These are phyloP conservation scores for Troides oblongomaculatus DNA, from an alignment of 2,888 invertebrate genomes.

Conservation along the genomic window DNA sequence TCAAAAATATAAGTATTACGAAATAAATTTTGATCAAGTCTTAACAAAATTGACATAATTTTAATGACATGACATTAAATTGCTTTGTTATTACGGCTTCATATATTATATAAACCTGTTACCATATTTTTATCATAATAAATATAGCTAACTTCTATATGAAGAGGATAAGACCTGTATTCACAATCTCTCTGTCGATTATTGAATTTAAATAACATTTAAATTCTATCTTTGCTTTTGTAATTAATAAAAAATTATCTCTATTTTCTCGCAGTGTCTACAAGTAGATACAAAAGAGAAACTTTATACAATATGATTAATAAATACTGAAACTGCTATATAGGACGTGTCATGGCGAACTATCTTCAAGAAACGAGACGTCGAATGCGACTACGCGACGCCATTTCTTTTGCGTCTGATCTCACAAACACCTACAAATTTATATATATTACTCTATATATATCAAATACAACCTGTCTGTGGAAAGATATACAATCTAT, in stretches of 20 bases:
- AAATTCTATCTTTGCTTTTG: no score
- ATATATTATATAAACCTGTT: not conserved
- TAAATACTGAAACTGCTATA: slow-evolving; percentile 31
- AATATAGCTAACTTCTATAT: not conserved
- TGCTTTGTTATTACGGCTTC: not conserved
- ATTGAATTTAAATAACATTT: no score
- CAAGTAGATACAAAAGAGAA: slow-evolving; percentile 14
- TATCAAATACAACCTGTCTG: no score
- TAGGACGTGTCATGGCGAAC: slow-evolving; percentile 54
- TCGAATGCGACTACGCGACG: slow-evolving; percentile 66
- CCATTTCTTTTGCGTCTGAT: slow-evolving; percentile 31
- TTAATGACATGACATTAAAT: not conserved
- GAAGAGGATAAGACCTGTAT: not conserved
- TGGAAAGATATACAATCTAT: no score
- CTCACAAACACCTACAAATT: not conserved
- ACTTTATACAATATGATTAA: slow-evolving; percentile 20
- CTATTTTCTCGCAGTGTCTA: not conserved
- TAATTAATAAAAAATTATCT: not conserved
- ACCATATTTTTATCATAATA: not conserved
- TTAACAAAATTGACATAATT: not conserved
- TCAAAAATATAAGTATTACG: no score
- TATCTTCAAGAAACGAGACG: slow-evolving; percentile 46
- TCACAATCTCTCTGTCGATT: no score
- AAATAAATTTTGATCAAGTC: no score
- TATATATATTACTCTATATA: not conserved